Percentiles rank a stretch among this genome's conserved stretches.
Evolutionary conservation across 2,797 vertebrate genomes (phyloP).

Genomic region (Neopelma chrysocephalum): DNA sequence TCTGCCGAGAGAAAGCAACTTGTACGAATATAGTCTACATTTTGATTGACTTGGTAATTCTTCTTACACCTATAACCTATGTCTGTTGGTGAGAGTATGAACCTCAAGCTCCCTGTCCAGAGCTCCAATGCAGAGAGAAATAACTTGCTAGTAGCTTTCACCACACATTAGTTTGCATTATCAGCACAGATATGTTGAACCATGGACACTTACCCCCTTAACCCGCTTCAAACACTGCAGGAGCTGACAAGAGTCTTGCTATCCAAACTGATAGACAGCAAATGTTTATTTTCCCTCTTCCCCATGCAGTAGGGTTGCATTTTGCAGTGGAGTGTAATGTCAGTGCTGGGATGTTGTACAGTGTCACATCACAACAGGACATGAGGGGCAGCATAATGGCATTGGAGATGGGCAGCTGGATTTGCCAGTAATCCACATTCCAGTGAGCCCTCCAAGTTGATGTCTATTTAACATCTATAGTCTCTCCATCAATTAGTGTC

Average conservation of each 20-base stretch:
- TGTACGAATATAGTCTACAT: background rate
- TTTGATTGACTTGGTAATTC: background rate
- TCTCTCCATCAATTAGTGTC: background rate
- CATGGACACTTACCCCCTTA: constrained; percentile 5
- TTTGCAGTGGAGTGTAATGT: background rate
- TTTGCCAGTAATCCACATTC: background rate
- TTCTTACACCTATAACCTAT: background rate
- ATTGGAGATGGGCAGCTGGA: background rate
- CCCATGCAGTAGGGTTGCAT: background rate
- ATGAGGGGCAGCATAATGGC: background rate
- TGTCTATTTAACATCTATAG: background rate
- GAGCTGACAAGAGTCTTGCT: constrained; percentile 24
- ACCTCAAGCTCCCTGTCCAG: background rate
- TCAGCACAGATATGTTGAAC: constrained; percentile 1
- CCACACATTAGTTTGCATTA: background rate
- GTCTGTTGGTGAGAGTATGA: background rate
- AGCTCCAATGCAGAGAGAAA: background rate
- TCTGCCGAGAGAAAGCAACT: background rate
- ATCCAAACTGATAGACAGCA: constrained; percentile 28
- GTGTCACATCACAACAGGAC: background rate
- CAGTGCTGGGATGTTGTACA: background rate
- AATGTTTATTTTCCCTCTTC: constrained; percentile 42
- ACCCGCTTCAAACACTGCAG: background rate
- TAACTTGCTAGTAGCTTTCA: background rate
- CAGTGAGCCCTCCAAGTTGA: background rate